Evolutionary conservation across 2,797 vertebrate species (phyloP).

Genomic region (Sebastolobus altivelis): DNA sequence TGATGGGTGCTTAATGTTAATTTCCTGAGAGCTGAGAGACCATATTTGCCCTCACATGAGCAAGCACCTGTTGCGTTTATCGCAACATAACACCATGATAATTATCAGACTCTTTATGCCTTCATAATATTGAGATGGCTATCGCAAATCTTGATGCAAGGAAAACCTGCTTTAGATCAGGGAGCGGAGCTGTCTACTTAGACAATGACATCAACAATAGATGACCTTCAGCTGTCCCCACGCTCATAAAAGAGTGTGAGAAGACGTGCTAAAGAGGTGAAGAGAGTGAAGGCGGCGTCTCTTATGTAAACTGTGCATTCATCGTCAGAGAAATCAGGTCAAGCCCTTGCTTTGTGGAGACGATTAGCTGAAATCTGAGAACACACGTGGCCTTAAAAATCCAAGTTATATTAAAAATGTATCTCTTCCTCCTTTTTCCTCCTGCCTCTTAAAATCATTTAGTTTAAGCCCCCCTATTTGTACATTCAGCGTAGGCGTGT

Average conservation of each 20-base stretch:
- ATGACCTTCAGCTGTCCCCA: conserved; percentile 17
- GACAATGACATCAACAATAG: conserved; percentile 42
- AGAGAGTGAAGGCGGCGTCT: neutral
- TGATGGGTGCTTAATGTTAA: neutral
- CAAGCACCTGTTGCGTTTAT: conserved; percentile 10
- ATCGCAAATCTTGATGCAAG: neutral
- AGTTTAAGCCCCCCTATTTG: neutral
- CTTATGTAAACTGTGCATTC: conserved; percentile 55
- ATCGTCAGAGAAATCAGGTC: conserved; percentile 50
- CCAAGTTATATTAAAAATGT: neutral
- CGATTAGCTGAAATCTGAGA: conserved; percentile 32
- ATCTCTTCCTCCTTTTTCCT: neutral
- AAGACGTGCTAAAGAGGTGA: conserved; percentile 25
- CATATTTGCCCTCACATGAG: neutral
- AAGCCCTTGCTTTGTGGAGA: conserved; percentile 30
- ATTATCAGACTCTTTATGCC: conserved; percentile 4
- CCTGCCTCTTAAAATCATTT: neutral
- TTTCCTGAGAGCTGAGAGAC: neutral
- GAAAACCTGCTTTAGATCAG: conserved; percentile 4
- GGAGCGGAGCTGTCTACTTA: neutral
- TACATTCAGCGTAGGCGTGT: neutral
- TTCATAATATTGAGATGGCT: conserved; percentile 7
- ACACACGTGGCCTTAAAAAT: neutral
- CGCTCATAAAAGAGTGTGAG: conserved; percentile 26
- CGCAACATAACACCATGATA: conserved; percentile 19